Evolutionary conservation across 2,113 vertebrate genomes (phyloP), one percentile per base, ranked within the genome.

Genomic region (Calyptomena viridis): DNA sequence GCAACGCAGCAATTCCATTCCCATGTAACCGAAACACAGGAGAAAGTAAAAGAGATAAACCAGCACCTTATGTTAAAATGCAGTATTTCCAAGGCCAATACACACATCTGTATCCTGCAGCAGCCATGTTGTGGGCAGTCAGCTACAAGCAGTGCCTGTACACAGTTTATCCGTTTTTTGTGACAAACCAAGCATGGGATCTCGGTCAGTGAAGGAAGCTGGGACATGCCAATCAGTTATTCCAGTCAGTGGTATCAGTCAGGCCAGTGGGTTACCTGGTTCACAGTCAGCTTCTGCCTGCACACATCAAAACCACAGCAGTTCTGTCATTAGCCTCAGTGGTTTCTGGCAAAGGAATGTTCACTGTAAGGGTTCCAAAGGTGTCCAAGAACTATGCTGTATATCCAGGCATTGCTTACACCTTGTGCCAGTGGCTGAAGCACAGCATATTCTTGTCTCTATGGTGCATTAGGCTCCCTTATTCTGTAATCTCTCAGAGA

Each of bases 261-360:
- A 23, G 30, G 22, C 7, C 56, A 44, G 47, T 2, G 5, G 25
- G 14, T 46, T 14, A 37, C 37, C 24, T 47, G 56, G 23, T 39
- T 79, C 20, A 3, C 37, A 11, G 39, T 31, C 55, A 79, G 22
- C 18, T 33, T 49, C 56, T 69, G 76, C 44, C 59, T 20, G 44
- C 25, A 15, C 21, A 50, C 21, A 33, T 17, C 49, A 30, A 18
- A 49, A 3, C 28, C 27, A 24, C 47, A 14, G 9, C 9, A 56
- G 39, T 53, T 28, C 35, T 4, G 2, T 5, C 0, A 0, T 24
- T 33, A 39, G 13, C 24, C 22, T 6, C 16, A 9, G 2, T 4
- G 52, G 7, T 27, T 31, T 42, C n/a, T 20, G n/a, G 42, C n/a
- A 24, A 24, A 6, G 0, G 0, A 11, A 1, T 0, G 0, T 33